These are phyloP conservation scores for Phymatocera aterrima DNA, from an alignment of 2,888 invertebrate genomes.

Conservation along the genomic window DNA sequence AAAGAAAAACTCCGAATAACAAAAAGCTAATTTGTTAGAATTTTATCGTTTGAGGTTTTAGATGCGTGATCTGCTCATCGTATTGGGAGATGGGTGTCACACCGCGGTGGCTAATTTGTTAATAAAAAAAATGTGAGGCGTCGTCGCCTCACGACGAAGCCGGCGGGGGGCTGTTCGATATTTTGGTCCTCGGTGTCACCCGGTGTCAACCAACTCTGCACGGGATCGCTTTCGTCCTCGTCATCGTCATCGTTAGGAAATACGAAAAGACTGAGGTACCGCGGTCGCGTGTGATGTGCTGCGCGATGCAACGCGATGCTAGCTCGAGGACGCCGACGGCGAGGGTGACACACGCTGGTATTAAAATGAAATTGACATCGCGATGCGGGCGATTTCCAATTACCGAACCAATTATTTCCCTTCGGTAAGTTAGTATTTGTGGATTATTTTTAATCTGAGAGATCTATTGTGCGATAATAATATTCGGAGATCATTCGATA, in stretches of 20 bases:
- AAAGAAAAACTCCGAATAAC: background rate
- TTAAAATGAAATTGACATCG: slow-evolving; percentile 8
- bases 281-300: background rate
- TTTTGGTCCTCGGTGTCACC: slow-evolving; percentile 28
- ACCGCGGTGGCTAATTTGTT: slow-evolving; percentile 21
- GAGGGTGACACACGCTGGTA: slow-evolving; percentile 23
- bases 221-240: background rate
- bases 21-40: background rate
- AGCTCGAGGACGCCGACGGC: slow-evolving; percentile 1
- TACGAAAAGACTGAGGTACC: background rate
- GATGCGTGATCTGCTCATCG: background rate
- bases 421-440: background rate
- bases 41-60: background rate
- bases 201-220: slow-evolving; percentile 33
- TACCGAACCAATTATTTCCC: slow-evolving; percentile 20
- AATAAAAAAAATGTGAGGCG: background rate
- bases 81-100: background rate
- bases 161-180: slow-evolving; percentile 20
- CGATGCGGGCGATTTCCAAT: slow-evolving; percentile 22
- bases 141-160: slow-evolving; percentile 31
- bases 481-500: background rate
- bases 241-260: slow-evolving; percentile 17
- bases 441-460: background rate
- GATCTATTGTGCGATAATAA: slow-evolving; percentile 4
- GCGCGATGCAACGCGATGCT: background rate